Evolutionary conservation across 2,797 vertebrate species (phyloP), one percentile per base, ranked within the genome.

Genomic region (Buphagus erythrorhynchus): DNA sequence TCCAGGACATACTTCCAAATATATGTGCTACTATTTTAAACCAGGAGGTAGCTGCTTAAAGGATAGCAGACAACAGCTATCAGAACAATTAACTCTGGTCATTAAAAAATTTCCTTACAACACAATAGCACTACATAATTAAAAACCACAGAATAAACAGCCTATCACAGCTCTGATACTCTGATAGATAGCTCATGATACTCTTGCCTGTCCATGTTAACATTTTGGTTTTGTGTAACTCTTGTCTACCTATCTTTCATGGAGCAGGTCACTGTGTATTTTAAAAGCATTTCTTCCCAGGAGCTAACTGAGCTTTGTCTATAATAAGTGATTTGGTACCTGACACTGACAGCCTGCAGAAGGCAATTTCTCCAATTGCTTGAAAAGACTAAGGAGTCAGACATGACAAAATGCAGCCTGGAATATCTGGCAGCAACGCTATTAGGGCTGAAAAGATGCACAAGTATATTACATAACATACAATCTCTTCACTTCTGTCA

Each of bases 301-400:
- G 43, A 97, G 72, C 69, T 97, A 97, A 96, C 94, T 97, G 95
- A 97, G 71, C 80, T 97, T 97, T 96, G 90, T 97, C 84, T 95
- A 18, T 88, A 68, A 68, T 96, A 90, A 97, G 88, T 92, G 90
- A 97, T 88, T 52, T 84, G 43, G 45, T 97, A 90, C 94, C 93
- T 97, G 94, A 97, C 92, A 96, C 87, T 96, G 96, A 97, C 85
- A 98, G 91, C 82, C 89, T 92, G 93, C 94, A 98, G 96, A 97
- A 98, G 95, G 77, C 84, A 95, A 95, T 97, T 97, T 97, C 95
- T 97, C 97, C 95, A 96, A 85, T 90, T 96, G 80, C 72, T 94
- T 94, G 84, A 96, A 92, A 97, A 96, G 91, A 91, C 79, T 92
- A 90, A 97, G 90, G 88, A 98, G 90, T 95, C 94, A 97, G 93